Base-by-base conservation (phyloP, 2,113 vertebrate genomes). In the Sorex fumeus region DNA sequence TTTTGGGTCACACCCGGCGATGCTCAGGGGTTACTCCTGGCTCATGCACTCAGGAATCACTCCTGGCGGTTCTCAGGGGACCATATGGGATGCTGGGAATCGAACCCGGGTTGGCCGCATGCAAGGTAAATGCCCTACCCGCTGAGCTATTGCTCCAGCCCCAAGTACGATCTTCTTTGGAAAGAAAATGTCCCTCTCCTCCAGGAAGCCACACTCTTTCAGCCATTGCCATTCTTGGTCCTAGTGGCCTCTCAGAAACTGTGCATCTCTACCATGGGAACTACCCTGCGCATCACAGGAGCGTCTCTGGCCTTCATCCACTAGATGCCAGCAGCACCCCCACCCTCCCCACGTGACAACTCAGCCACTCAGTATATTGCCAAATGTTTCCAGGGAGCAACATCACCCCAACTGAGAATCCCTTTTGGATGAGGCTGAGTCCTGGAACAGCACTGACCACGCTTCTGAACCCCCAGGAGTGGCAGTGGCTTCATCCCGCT, bases 341-440 rank as follows among this genome's bases (percentile, higher is more conserved):
- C 21, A 45, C 19, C 27, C 50, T 4, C 64, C 6, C 28, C 27
- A 28, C 36, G 11, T 27, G 28, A 85, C 47, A 88, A 60, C 28
- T 45, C 28, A 1, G 18, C 34, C 6, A 60, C 57, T 21, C 19
- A 7, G 57, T 60, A 47, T 21, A 15, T 27, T 45, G 50, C 53
- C 2, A 36, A 70, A 85, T 23, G 28, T 2, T 16, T 25, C 21
- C 32, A 62, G 12, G 40, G 16, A 3, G 47, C 34, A 43, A 57
- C 50, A 2, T 0, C 19, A 9, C 72, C 66, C 2, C 3, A 23
- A 1, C 3, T 27, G 57, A 36, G 64, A 57, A 60, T 32, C 13
- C 2, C 12, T 30, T 69, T 23, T 78, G 23, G 7, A 4, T 43
- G 0, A 57, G 45, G 53, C 3, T 5, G 15, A n/a, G 2, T 50